Evolutionary conservation across 2,888 invertebrate genomes (phyloP).

Genomic region (Heliconius aoede): DNA sequence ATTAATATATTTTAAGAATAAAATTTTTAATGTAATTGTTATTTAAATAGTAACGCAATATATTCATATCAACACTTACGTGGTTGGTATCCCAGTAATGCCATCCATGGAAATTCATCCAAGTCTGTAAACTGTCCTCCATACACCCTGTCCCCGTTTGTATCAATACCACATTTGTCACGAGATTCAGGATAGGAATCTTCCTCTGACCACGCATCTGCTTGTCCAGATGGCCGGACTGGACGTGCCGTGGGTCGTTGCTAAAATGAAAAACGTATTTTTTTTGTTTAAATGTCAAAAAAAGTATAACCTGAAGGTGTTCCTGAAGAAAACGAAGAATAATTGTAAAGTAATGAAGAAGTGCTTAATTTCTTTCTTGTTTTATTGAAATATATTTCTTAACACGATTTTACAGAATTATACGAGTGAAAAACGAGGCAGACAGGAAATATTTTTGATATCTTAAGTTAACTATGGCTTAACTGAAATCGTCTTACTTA

Average conservation of each 20-base stretch:
- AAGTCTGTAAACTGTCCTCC: slow-evolving; percentile 85
- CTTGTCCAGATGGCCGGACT: slow-evolving; percentile 36
- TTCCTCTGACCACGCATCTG: slow-evolving; percentile 55
- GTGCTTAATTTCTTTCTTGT: not conserved
- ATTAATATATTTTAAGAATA: too few relatives aligned
- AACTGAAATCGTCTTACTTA: not conserved
- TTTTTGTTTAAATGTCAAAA: not conserved
- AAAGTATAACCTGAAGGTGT: not conserved
- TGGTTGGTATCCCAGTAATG: slow-evolving; percentile 82
- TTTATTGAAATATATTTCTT: not conserved
- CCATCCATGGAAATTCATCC: slow-evolving; percentile 87
- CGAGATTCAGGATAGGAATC: slow-evolving; percentile 65
- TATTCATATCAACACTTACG: slow-evolving; percentile 60
- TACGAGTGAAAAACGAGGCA: not conserved
- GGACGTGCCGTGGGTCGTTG: slow-evolving; percentile 49
- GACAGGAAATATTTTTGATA: not conserved
- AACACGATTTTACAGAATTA: not conserved
- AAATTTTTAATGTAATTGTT: too few relatives aligned
- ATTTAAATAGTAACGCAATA: not conserved
- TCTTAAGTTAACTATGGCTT: not conserved
- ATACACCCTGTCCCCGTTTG: slow-evolving; percentile 83
- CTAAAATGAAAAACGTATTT: slow-evolving; percentile 34
- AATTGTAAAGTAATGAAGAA: not conserved
- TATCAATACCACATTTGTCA: slow-evolving; percentile 81
- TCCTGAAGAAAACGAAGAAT: not conserved